Percentiles rank a stretch among this genome's conserved stretches.
Evolutionary conservation across 2,797 vertebrate genomes (phyloP).

Genomic region (Champsocephalus esox): DNA sequence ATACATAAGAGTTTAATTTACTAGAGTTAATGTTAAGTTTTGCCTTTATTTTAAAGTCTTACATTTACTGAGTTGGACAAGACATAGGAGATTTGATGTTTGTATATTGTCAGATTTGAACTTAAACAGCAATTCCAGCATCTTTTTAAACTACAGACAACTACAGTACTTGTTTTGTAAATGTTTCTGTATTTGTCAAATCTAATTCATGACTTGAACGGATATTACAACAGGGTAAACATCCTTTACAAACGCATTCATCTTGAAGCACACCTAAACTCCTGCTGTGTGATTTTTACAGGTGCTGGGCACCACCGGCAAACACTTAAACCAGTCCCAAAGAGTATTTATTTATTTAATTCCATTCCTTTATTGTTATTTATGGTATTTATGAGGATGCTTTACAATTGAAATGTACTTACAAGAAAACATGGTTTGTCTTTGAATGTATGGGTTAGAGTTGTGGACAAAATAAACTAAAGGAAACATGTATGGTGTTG

Average conservation of each 20-base stretch:
- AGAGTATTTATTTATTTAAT: conserved; percentile 88
- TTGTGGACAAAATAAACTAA: conserved; percentile 62
- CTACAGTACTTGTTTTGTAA: conserved; percentile 3
- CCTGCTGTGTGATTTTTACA: conserved; percentile 46
- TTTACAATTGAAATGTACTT: conserved; percentile 62
- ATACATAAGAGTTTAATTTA: conserved; percentile 32
- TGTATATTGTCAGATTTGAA: conserved; percentile 20
- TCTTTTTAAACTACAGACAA: conserved; percentile 1
- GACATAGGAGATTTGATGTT: conserved; percentile 5
- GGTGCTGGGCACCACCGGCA: conserved; percentile 80
- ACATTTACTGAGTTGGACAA: conserved; percentile 13
- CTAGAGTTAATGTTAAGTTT: conserved; percentile 16
- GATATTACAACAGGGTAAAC: conserved; percentile 59
- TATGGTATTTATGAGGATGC: conserved; percentile 83
- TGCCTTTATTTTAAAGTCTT: conserved; percentile 21
- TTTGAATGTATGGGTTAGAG: conserved; percentile 70
- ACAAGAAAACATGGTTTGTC: conserved; percentile 50
- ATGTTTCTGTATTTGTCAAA: conserved; percentile 30
- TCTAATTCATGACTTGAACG: conserved; percentile 58
- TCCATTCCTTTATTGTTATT: conserved; percentile 80
- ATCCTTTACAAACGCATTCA: conserved; percentile 31
- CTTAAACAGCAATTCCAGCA: conserved; percentile 13
- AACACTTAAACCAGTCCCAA: conserved; percentile 53
- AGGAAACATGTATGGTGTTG: conserved; percentile 5
- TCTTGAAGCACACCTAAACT: conserved; percentile 48